Conservation (phyloP, 2,888 invertebrate genomes). For the Caenorhabditis sp. region DNA sequence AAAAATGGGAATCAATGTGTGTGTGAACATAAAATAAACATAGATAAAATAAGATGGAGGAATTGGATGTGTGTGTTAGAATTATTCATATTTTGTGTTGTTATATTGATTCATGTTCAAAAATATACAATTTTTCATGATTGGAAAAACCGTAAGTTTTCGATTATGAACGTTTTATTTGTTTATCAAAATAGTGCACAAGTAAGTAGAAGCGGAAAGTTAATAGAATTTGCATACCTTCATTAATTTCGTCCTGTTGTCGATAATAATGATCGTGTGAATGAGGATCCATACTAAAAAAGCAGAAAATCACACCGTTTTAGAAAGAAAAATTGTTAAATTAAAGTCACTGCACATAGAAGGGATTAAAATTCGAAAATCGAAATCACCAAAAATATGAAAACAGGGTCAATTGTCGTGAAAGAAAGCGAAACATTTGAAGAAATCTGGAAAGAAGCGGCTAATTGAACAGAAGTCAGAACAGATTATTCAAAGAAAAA, state of each 20-base stretch:
- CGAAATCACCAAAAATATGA: too few relatives aligned
- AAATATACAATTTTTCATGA: neutral
- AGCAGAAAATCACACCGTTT: neutral
- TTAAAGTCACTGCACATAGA: slow-evolving; percentile 8
- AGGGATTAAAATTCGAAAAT: too few relatives aligned
- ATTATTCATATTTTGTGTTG: slow-evolving; percentile 16
- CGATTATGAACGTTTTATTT: too few relatives aligned
- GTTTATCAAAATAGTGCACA: too few relatives aligned
- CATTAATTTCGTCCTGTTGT: slow-evolving; percentile 30
- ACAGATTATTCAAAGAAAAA: too few relatives aligned
- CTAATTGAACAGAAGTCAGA: too few relatives aligned
- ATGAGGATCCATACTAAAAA: neutral
- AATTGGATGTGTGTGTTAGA: slow-evolving; percentile 5
- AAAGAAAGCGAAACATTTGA: too few relatives aligned
- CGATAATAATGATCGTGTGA: slow-evolving; percentile 28
- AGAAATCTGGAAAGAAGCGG: too few relatives aligned
- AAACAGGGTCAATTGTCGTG: slow-evolving; percentile 2
- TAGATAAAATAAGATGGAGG: neutral
- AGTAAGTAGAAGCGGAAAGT: neutral
- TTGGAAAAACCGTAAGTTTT: too few relatives aligned
- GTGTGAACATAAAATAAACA: slow-evolving; percentile 5
- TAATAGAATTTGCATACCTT: slow-evolving; percentile 17
- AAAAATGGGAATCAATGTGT: neutral
- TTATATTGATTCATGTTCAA: neutral
- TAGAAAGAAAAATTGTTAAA: neutral